Conservation (phyloP, 1,140 invertebrate species). For the Drosophila subpulchrella region DNA sequence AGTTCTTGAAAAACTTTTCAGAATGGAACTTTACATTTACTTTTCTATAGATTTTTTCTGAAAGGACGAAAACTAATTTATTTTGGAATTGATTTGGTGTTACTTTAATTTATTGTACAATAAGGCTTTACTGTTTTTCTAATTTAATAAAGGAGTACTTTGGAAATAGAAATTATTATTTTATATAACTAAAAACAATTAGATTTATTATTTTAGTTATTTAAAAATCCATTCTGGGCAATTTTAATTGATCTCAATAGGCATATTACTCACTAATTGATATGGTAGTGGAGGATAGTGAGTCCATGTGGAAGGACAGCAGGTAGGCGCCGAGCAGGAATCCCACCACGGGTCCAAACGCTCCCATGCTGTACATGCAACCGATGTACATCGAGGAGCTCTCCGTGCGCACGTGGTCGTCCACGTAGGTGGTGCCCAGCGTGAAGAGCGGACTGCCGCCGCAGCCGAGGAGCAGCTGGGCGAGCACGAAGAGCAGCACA, state of each 20-base stretch:
- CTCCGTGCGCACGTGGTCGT: constrained; percentile 93
- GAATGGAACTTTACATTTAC: too few relatives aligned
- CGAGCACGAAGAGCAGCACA: constrained; percentile 93
- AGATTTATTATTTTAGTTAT: too few relatives aligned
- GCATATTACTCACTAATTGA: constrained; percentile 87
- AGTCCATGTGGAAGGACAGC: constrained; percentile 95
- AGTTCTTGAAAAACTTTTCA: too few relatives aligned
- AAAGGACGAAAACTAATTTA: too few relatives aligned
- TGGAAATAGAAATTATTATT: too few relatives aligned
- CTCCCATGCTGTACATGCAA: constrained; percentile 97
- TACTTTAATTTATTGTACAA: too few relatives aligned
- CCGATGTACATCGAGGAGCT: constrained; percentile 94
- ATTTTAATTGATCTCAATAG: neutral
- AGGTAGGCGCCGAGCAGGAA: constrained; percentile 96
- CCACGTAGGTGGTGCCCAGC: constrained; percentile 94
- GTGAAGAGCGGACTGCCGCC: constrained; percentile 94
- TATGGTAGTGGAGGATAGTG: constrained; percentile 89
- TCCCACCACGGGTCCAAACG: constrained; percentile 96
- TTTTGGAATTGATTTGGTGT: too few relatives aligned
- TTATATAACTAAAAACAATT: too few relatives aligned
- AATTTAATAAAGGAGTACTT: too few relatives aligned
- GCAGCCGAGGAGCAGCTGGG: constrained; percentile 94
- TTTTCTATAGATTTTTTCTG: too few relatives aligned
- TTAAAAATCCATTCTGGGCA: too few relatives aligned
- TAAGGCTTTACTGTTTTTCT: too few relatives aligned